A percentile compares a stretch with the other conserved stretches of the same genome.
Evolutionary conservation across 2,888 invertebrate genomes (phyloP).

Genomic region (Yponomeuta evonymella): DNA sequence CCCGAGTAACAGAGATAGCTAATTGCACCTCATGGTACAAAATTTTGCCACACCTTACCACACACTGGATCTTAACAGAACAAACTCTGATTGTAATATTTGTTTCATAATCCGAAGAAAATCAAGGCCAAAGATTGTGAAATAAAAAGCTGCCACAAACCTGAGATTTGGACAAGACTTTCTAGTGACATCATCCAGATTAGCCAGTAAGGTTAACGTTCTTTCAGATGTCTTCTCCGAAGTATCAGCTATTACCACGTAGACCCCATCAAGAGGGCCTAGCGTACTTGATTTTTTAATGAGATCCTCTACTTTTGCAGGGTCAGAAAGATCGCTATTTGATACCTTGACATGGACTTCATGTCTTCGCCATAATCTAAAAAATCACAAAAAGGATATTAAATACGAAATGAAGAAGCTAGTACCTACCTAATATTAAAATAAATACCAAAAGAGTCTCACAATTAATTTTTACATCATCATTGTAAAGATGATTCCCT

Average conservation of each 20-base stretch:
- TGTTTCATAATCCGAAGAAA: too few relatives aligned
- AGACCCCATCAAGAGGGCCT: slow-evolving; percentile 9
- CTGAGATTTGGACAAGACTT: background rate
- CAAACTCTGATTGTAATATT: too few relatives aligned
- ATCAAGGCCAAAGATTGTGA: too few relatives aligned
- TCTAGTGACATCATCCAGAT: slow-evolving; percentile 8
- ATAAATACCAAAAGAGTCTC: too few relatives aligned
- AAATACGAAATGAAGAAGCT: background rate
- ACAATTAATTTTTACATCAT: too few relatives aligned
- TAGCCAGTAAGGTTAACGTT: background rate
- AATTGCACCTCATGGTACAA: too few relatives aligned
- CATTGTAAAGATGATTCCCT: too few relatives aligned
- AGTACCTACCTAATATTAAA: background rate
- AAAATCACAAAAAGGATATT: background rate
- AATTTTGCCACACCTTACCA: too few relatives aligned
- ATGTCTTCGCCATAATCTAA: background rate
- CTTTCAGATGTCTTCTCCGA: background rate
- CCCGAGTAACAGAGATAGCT: too few relatives aligned
- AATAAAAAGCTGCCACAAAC: background rate
- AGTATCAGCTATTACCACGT: background rate
- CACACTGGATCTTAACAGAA: too few relatives aligned
- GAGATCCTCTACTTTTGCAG: background rate
- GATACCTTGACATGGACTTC: slow-evolving; percentile 4
- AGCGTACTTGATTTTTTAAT: slow-evolving; percentile 1
- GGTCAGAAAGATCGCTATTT: background rate